These are phyloP conservation scores for Palythoa grandiflora DNA, from an alignment of 92 coral and sea anemone genomes.

Conservation along the genomic window DNA sequence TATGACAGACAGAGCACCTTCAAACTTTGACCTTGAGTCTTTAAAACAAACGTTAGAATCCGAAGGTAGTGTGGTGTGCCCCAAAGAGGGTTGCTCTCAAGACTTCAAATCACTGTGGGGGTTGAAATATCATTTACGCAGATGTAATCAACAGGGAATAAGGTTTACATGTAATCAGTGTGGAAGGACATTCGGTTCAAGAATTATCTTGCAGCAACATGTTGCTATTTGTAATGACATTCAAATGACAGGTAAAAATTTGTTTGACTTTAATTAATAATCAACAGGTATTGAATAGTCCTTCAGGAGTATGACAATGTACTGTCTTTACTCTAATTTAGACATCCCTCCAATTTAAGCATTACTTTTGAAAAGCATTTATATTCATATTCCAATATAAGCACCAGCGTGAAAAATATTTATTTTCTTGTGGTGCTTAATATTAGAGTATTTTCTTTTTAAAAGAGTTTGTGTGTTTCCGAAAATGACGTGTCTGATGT, in stretches of 20 bases:
- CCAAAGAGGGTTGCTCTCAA: slow-evolving; percentile 60
- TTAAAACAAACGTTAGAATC: slow-evolving; percentile 65
- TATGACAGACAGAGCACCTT: background rate
- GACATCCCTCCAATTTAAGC: too few relatives aligned
- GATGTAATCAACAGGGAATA: slow-evolving; percentile 50
- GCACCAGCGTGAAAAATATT: too few relatives aligned
- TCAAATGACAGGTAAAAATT: background rate
- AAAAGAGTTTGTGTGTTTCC: slow-evolving; percentile 16
- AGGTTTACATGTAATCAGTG: slow-evolving; percentile 79
- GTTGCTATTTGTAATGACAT: background rate
- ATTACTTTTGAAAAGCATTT: too few relatives aligned
- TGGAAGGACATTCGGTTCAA: slow-evolving; percentile 53
- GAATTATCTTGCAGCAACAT: slow-evolving; percentile 67
- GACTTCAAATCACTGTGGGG: slow-evolving; percentile 90
- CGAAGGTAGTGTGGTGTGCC: slow-evolving; percentile 69
- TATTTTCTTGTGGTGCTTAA: too few relatives aligned
- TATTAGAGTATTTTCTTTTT: slow-evolving; percentile 1
- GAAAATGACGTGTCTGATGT: slow-evolving; percentile 20
- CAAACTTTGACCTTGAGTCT: slow-evolving; percentile 52
- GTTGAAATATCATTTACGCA: slow-evolving; percentile 75
- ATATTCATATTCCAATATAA: too few relatives aligned
- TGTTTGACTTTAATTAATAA: too few relatives aligned
- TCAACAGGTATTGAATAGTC: too few relatives aligned
- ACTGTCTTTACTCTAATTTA: too few relatives aligned
- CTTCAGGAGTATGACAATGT: too few relatives aligned